A percentile compares a stretch with the other conserved stretches of the same genome.
phyloP scores from a whole-genome alignment of 64 coral and sea anemone species.

The Stylophora pistillata region DNA sequence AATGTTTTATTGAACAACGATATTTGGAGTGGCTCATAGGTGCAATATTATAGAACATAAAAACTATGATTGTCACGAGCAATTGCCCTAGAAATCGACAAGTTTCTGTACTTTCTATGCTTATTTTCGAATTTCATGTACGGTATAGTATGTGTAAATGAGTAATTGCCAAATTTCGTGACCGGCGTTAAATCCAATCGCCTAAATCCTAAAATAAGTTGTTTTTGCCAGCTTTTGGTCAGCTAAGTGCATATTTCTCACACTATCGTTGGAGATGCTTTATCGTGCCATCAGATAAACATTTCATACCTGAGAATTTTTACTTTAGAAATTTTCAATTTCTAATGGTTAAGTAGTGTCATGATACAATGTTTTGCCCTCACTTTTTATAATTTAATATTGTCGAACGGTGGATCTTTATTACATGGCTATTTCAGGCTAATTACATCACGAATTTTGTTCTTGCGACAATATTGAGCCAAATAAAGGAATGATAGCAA shows the following conservation, averaged over 20 bases:
- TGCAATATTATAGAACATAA: not conserved
- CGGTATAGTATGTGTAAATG: not conserved
- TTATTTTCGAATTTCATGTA: not conserved
- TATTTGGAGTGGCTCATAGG: not conserved
- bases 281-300: not conserved
- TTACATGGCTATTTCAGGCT: not conserved
- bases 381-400: not conserved
- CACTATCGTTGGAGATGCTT: not conserved
- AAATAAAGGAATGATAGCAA: not conserved
- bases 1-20: not conserved
- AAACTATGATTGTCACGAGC: not conserved
- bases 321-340: not conserved
- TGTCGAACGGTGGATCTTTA: not conserved
- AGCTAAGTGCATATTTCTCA: not conserved
- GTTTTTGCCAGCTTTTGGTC: not conserved
- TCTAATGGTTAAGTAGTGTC: not conserved
- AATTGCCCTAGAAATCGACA: not conserved
- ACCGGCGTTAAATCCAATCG: conserved; percentile 8
- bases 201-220: conserved; percentile 2
- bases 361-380: not conserved
- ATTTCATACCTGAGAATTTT: not conserved
- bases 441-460: not conserved
- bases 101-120: not conserved
- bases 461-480: not conserved
- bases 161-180: not conserved